Percentiles rank a stretch among this genome's conserved stretches.
Evolutionary conservation across 2,113 vertebrate species (phyloP).

Genomic region (Pedionomus torquatus): DNA sequence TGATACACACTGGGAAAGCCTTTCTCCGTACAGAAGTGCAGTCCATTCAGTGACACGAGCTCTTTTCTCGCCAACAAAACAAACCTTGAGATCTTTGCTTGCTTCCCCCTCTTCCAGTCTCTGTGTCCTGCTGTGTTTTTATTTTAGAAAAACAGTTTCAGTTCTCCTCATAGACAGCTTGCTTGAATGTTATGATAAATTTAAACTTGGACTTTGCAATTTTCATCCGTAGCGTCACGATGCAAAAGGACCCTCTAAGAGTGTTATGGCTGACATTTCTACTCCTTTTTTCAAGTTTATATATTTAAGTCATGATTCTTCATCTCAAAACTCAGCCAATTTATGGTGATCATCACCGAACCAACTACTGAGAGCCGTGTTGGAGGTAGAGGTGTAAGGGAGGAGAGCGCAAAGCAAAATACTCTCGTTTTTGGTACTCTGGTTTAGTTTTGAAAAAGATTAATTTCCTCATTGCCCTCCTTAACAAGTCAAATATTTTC

Average conservation of each 20-base stretch:
- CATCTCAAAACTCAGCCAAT: not conserved
- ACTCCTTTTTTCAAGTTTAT: not conserved
- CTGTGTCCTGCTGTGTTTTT: slow-evolving; percentile 70
- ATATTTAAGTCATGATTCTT: not conserved
- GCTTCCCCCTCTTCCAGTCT: slow-evolving; percentile 44
- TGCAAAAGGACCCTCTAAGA: not conserved
- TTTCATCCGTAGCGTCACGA: not conserved
- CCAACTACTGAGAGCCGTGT: not conserved
- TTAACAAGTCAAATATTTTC: not conserved
- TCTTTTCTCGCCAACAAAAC: slow-evolving; percentile 63
- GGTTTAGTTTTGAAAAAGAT: not conserved
- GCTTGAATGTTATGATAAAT: slow-evolving; percentile 56
- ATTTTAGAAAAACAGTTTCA: slow-evolving; percentile 71
- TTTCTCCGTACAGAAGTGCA: slow-evolving; percentile 45
- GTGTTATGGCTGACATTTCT: not conserved
- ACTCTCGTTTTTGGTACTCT: not conserved
- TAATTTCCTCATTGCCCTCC: not conserved
- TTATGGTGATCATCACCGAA: not conserved
- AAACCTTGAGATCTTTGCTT: slow-evolving; percentile 65
- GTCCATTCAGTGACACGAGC: slow-evolving; percentile 55
- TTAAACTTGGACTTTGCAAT: slow-evolving; percentile 31
- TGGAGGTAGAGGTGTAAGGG: not conserved
- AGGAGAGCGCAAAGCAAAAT: not conserved
- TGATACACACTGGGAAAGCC: slow-evolving; percentile 56
- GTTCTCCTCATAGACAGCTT: slow-evolving; percentile 45